These are phyloP conservation scores for Pedicia rivosa DNA, from an alignment of 2,888 invertebrate species.

Conservation along the genomic window DNA sequence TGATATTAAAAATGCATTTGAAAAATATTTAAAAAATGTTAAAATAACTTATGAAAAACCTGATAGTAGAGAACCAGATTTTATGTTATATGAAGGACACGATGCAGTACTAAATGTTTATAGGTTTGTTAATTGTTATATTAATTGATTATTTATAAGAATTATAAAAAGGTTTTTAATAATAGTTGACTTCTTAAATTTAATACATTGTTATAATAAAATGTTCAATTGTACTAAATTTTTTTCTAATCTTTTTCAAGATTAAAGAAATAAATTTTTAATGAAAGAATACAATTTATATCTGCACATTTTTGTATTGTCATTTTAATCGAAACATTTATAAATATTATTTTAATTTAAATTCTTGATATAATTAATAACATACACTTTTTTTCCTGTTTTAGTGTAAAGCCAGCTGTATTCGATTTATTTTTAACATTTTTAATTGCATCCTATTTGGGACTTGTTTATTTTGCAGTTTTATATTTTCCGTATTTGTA, in stretches of 20 bases:
- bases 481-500: slow-evolving; percentile 54
- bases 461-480: slow-evolving; percentile 67
- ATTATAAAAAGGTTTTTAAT: too few species aligned
- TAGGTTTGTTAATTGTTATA: slow-evolving; percentile 49
- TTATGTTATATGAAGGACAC: slow-evolving; percentile 74
- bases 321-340: too few species aligned
- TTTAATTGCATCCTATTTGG: slow-evolving; percentile 69
- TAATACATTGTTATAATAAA: too few species aligned
- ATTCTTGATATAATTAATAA: too few species aligned
- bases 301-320: too few species aligned
- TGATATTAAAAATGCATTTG: slow-evolving; percentile 53
- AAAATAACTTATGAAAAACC: slow-evolving; percentile 48
- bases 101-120: slow-evolving; percentile 71
- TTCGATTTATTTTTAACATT: slow-evolving; percentile 90
- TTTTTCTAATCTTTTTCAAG: too few species aligned
- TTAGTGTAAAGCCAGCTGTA: slow-evolving; percentile 91
- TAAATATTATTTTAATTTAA: too few species aligned
- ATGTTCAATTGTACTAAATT: too few species aligned
- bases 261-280: too few species aligned
- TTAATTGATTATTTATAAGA: too few species aligned
- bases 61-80: slow-evolving; percentile 84
- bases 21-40: slow-evolving; percentile 63
- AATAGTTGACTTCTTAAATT: too few species aligned
- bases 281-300: too few species aligned
- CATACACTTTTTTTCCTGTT: slow-evolving; percentile 30